phyloP scores from a whole-genome alignment of 2,113 vertebrate genomes.

The Deroptyus accipitrinus region DNA sequence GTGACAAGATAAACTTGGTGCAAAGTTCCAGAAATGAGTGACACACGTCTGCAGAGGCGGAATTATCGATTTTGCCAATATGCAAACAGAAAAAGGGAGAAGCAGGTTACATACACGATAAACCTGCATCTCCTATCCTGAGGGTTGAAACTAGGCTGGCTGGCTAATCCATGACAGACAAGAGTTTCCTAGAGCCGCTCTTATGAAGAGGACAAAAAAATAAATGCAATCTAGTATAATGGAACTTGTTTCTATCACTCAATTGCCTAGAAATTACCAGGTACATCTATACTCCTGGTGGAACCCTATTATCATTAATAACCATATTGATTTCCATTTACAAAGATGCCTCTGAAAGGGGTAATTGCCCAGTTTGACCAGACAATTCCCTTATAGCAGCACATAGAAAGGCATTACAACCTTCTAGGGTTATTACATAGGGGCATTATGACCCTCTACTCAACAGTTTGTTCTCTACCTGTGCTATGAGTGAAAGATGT shows the following conservation, averaged over 20 bases:
- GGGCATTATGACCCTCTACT: not conserved
- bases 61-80: not conserved
- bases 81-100: not conserved
- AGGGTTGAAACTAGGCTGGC: not conserved
- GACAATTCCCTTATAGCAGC: constrained; percentile 4
- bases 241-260: constrained; percentile 26
- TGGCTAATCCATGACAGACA: not conserved
- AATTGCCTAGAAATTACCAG: constrained; percentile 40
- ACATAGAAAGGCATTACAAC: not conserved
- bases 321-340: constrained; percentile 27
- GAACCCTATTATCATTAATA: constrained; percentile 45
- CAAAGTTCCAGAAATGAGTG: not conserved
- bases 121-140: not conserved
- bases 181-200: not conserved
- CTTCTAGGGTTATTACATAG: not conserved
- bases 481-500: not conserved
- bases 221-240: not conserved
- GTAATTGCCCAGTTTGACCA: constrained; percentile 17
- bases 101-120: not conserved
- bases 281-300: not conserved
- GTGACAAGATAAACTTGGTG: not conserved
- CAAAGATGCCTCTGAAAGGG: constrained; percentile 5
- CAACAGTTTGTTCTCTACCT: not conserved
- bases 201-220: not conserved
- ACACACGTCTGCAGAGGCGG: not conserved